A percentile compares a stretch with the other conserved stretches of the same genome.
Conservation (phyloP, 1,140 invertebrate species). For the Anadara kagoshimensis region DNA sequence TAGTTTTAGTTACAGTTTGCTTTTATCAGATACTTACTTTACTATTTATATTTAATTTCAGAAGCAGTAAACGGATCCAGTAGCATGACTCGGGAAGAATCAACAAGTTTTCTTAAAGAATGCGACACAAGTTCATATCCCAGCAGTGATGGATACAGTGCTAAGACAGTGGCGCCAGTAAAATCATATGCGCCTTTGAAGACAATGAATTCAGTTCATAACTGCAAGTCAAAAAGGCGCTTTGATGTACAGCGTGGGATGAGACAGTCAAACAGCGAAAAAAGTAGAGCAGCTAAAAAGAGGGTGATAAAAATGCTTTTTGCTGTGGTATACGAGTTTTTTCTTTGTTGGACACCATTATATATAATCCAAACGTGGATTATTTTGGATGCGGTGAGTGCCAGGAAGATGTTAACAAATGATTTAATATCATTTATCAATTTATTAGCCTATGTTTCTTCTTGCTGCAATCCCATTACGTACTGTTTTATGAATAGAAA, state of each 20-base stretch:
- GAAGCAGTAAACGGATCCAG: slow-evolving; percentile 12
- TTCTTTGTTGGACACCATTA: slow-evolving; percentile 93
- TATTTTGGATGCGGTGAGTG: slow-evolving; percentile 79
- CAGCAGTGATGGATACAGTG: neutral
- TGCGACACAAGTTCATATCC: slow-evolving; percentile 9
- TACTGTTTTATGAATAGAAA: slow-evolving; percentile 96
- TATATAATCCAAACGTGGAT: slow-evolving; percentile 89
- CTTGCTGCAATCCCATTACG: slow-evolving; percentile 94
- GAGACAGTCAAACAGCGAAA: slow-evolving; percentile 82
- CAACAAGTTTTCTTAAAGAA: slow-evolving; percentile 13
- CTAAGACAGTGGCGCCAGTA: slow-evolving; percentile 1
- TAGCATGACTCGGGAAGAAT: slow-evolving; percentile 2
- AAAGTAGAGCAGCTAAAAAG: slow-evolving; percentile 85
- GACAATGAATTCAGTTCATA: neutral
- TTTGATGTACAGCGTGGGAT: slow-evolving; percentile 40
- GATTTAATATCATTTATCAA: slow-evolving; percentile 83
- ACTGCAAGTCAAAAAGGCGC: slow-evolving; percentile 6
- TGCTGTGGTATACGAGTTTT: slow-evolving; percentile 93
- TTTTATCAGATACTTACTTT: no score
- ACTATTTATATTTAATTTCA: slow-evolving; percentile 5
- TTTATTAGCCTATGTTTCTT: slow-evolving; percentile 88
- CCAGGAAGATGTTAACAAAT: slow-evolving; percentile 72
- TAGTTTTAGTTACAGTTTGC: no score
- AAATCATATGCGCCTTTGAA: slow-evolving; percentile 14
- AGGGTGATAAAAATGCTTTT: slow-evolving; percentile 94